These are phyloP conservation scores for Bhutanitis thaidina DNA, from an alignment of 2,888 invertebrate species.

Conservation along the genomic window DNA sequence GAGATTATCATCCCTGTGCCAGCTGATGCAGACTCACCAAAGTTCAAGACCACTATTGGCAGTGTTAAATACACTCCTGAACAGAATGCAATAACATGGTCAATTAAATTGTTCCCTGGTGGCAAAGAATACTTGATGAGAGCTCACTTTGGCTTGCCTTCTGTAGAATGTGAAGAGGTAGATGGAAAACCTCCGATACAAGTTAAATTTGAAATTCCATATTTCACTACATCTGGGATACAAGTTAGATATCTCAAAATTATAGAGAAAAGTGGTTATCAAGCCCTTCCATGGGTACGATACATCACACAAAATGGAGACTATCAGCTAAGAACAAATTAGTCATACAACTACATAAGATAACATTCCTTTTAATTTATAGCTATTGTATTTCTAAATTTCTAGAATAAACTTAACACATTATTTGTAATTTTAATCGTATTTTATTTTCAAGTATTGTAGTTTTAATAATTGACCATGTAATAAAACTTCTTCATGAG, in stretches of 20 bases:
- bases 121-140: constrained; percentile 99
- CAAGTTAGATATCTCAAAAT: constrained; percentile 98
- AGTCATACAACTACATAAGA: constrained; percentile 30
- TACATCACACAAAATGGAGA: constrained; percentile 99
- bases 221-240: constrained; percentile 99
- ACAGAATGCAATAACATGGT: constrained; percentile 98
- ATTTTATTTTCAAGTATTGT: constrained; percentile 54
- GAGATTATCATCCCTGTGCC: constrained; percentile 98
- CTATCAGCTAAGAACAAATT: constrained; percentile 97
- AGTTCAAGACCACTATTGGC: constrained; percentile 98
- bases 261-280: constrained; percentile 99
- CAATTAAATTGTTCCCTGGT: constrained; percentile 97
- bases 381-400: constrained; percentile 26
- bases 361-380: constrained; percentile 45
- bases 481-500: constrained; percentile 9
- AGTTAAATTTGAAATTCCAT: constrained; percentile 99
- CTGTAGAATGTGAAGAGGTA: constrained; percentile 94
- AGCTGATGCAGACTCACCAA: constrained; percentile 98
- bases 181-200: constrained; percentile 99
- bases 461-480: constrained; percentile 32
- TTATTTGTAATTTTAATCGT: constrained; percentile 52
- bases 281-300: constrained; percentile 99
- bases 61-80: constrained; percentile 98
- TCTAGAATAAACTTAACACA: constrained; percentile 31
- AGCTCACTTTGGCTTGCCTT: constrained; percentile 98